Base-by-base conservation (phyloP, 2,888 invertebrate species). In the Linhomoeus sp. region DNA sequence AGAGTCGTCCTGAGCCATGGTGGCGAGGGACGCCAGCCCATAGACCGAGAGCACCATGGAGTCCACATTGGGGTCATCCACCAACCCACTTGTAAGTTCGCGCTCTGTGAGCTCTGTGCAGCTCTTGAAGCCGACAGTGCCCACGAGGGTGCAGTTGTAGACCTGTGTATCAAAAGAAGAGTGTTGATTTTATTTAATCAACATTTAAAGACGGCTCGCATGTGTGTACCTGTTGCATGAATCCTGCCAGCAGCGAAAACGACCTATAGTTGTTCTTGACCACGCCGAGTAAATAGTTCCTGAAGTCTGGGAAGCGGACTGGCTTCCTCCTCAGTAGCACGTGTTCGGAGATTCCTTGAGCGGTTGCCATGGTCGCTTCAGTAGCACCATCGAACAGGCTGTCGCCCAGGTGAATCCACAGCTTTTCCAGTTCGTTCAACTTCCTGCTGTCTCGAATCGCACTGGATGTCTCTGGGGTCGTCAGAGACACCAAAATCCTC, bases 241-340 rank as follows among this genome's bases (percentile, higher is more conserved):
- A 62, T 7, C 58, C 50, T n/a, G 58, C 53, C 17, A 60, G 48
- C 42, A 62, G 52, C 22, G 59, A 52, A 49, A 60, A 62, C 38
- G 59, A 57, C 36, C 56, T 52, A 53, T 57, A 59, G 51, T 62
- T 62, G 50, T 58, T 59, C 35, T 53, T 53, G 29, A 62, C 50
- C 12, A 63, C 56, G 25, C 59, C 51, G 33, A 60, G 47, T 50
- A 62, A 62, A 46, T 62, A 62, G 26, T 57, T 55, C 25, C 38
- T 33, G 35, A 49, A 49, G 20, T 37, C 20, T 3, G 35, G 25
- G 14, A 43, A n/a, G 12, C 35, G 26, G 2, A 29, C 23, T 2
- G 38, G 14, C 3, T 9, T 2, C 14, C 39, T 35, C 33, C 47
- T 46, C 35, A 43, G 41, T 17, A 47, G 2, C 2, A 43, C 25